Evolutionary conservation across 2,888 invertebrate species (phyloP), one percentile per base, ranked within the genome.

Genomic region (Aphelenchoides bicaudatus): DNA sequence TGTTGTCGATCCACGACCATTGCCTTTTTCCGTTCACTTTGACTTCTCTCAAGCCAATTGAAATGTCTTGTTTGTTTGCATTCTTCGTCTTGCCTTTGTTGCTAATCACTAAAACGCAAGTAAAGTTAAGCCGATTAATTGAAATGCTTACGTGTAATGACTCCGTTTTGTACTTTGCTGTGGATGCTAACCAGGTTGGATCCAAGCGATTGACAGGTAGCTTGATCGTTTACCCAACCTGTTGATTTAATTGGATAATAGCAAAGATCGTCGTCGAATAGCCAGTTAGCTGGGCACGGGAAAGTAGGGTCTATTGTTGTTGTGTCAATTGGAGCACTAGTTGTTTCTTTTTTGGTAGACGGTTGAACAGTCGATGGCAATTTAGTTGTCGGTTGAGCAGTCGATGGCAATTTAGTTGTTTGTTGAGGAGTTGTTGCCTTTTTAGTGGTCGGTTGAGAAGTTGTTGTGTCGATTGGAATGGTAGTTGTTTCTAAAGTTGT

Each of bases 351-450:
- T 8, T 19, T 21, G 43, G 23, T 10, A 8, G 43, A 21, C 43
- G 43, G 43, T 43, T 10, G 16, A n/a, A n/a, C n/a, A 25, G 43
- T 43, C 25, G 43, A 8, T 43, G 16, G 10, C 34, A 34, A 16
- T 43, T 43, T 25, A 25, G 16, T 43, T 43, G 43, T 43, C 43
- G 43, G 43, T 43, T 10, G 16, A n/a, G 23, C n/a, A 25, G 43
- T 43, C 25, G 43, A 8, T 43, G 16, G 10, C 34, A 34, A 16
- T 43, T 43, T 25, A 25, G 16, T 43, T 43, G 43, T 43, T 25
- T 19, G 43, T 43, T 10, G 16, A n/a, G 23, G 10, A 25, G 43
- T 43, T 43, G 43, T 6, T 43, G 16, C 23, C 34, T 13, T 13
- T 43, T 43, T 25, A 25, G 16, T 43, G 16, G 43, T 43, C 43